Percentiles rank a stretch among this genome's conserved stretches.
phyloP scores from a whole-genome alignment of 2,113 vertebrate genomes.

The Actenoides hombroni region DNA sequence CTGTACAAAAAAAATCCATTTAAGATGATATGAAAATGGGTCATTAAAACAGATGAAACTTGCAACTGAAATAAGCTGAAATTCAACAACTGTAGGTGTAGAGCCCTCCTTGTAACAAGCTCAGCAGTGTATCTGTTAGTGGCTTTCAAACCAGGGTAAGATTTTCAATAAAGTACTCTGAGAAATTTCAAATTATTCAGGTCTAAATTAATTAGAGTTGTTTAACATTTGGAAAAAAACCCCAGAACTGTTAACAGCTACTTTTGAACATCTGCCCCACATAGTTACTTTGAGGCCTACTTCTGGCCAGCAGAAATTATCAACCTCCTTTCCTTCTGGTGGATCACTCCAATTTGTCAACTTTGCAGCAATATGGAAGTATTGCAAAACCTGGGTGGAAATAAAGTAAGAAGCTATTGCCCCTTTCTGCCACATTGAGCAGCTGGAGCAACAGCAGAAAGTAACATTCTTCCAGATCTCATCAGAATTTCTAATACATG shows the following conservation, averaged over 20 bases:
- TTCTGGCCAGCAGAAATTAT: neutral
- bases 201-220: neutral
- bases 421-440: neutral
- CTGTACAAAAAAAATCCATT: constrained; percentile 65
- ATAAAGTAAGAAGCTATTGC: neutral
- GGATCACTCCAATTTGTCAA: neutral
- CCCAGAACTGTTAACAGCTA: neutral
- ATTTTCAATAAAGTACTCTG: neutral
- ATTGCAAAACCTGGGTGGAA: neutral
- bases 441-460: neutral
- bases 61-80: neutral
- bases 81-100: neutral
- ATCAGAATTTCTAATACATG: neutral
- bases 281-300: neutral
- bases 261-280: neutral
- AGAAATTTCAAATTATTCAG: neutral
- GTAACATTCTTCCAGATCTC: neutral
- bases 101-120: neutral
- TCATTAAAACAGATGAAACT: neutral
- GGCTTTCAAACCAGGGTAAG: neutral
- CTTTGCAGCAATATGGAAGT: neutral
- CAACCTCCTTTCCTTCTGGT: neutral
- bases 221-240: neutral
- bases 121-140: neutral
- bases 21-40: neutral